phyloP scores from a whole-genome alignment of 2,113 vertebrate genomes.

The Dendrocopos noguchii region DNA sequence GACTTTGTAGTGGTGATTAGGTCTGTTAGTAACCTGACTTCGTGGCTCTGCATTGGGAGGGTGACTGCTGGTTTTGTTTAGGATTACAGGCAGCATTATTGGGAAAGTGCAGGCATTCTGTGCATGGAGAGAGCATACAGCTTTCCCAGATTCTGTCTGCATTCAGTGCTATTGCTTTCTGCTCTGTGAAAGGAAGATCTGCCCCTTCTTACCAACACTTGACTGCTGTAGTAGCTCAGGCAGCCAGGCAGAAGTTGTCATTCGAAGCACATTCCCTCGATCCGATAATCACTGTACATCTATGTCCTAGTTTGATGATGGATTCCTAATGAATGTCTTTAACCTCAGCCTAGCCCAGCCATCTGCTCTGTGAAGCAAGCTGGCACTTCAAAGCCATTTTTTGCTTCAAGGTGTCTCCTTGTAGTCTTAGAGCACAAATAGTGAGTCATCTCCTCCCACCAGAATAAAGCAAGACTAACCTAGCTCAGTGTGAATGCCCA shows the following conservation, averaged over 20 bases:
- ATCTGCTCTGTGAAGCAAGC: conserved; percentile 51
- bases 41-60: neutral
- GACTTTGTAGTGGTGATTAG: neutral
- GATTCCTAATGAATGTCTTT: conserved; percentile 49
- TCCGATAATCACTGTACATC: neutral
- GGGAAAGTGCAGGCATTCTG: neutral
- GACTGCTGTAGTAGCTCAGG: neutral
- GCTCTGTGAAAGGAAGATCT: neutral
- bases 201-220: neutral
- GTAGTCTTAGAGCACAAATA: neutral
- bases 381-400: conserved; percentile 35
- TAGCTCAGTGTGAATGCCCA: neutral
- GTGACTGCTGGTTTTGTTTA: neutral
- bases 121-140: neutral
- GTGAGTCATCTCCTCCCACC: conserved; percentile 20
- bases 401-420: conserved; percentile 56
- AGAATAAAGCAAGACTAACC: neutral
- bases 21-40: too few species aligned
- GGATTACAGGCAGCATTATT: neutral
- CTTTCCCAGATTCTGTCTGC: neutral
- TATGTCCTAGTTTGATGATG: conserved; percentile 47
- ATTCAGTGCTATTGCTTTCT: neutral
- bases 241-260: neutral
- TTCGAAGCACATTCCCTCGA: neutral
- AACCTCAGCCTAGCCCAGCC: conserved; percentile 51